These are phyloP conservation scores for Coboldia fuscipes DNA, from an alignment of 1,140 invertebrate genomes.

Conservation along the genomic window DNA sequence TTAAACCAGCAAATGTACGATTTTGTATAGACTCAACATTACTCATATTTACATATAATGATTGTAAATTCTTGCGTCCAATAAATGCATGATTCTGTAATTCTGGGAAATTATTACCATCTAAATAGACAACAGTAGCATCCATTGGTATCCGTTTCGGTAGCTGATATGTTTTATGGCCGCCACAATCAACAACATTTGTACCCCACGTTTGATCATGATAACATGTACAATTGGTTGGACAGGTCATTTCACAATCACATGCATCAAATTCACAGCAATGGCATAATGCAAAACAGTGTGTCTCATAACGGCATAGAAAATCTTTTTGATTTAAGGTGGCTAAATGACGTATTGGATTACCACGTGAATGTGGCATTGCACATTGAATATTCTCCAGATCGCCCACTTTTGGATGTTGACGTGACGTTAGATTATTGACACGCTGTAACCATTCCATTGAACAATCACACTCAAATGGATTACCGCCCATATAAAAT, in stretches of 20 bases:
- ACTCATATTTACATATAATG: constrained; percentile 68
- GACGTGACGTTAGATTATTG: constrained; percentile 60
- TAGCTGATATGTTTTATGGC: constrained; percentile 47
- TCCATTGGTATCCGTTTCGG: constrained; percentile 81
- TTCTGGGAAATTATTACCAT: constrained; percentile 68
- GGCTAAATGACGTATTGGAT: constrained; percentile 41
- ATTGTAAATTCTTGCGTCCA: constrained; percentile 70
- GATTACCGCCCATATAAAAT: constrained; percentile 74
- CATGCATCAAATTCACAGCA: constrained; percentile 90
- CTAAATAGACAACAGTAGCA: constrained; percentile 75
- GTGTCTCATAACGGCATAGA: constrained; percentile 74
- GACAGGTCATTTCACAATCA: constrained; percentile 89
- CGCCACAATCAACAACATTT: constrained; percentile 79
- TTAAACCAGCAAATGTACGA: constrained; percentile 75
- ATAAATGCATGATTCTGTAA: constrained; percentile 79
- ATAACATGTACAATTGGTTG: constrained; percentile 76
- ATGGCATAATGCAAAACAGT: constrained; percentile 81
- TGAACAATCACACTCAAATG: constrained; percentile 75
- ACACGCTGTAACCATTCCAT: constrained; percentile 82
- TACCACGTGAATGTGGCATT: constrained; percentile 50
- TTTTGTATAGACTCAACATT: constrained; percentile 73
- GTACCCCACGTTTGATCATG: constrained; percentile 82
- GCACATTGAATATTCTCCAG: constrained; percentile 66
- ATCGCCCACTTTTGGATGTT: constrained; percentile 71
- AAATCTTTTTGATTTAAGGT: constrained; percentile 54